Conservation (phyloP, 2,888 invertebrate species). For the Globia sparganii region DNA sequence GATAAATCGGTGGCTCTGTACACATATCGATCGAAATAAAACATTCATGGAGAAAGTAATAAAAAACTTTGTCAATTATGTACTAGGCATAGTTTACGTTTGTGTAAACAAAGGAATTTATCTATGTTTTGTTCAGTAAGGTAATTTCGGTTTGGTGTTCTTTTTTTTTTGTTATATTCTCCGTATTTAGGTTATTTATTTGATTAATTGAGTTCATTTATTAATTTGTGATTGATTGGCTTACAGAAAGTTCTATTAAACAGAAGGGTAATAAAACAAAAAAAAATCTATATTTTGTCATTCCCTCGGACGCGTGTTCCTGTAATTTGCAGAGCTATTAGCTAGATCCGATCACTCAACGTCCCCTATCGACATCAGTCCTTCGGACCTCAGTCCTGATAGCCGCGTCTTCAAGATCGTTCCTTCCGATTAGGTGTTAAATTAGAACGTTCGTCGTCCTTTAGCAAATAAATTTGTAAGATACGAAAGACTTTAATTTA, state of each 20-base stretch:
- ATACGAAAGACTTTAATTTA: not conserved
- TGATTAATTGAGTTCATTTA: conserved; percentile 35
- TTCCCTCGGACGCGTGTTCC: not conserved
- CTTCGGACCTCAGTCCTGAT: conserved; percentile 15
- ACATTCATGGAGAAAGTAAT: conserved; percentile 43
- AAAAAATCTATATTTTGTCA: not conserved
- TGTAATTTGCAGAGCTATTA: conserved; percentile 26
- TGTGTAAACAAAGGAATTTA: conserved; percentile 56
- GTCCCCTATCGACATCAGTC: conserved; percentile 29
- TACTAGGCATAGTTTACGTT: conserved; percentile 22
- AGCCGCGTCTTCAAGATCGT: conserved; percentile 31
- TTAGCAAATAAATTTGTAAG: conserved; percentile 13
- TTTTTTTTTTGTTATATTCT: conserved; percentile 12
- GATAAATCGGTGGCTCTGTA: conserved; percentile 22
- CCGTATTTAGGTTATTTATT: conserved; percentile 11
- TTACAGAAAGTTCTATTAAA: not conserved
- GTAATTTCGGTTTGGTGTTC: conserved; percentile 9
- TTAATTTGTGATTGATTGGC: conserved; percentile 32
- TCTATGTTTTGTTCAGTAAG: conserved; percentile 29
- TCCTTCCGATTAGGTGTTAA: conserved; percentile 26
- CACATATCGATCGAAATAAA: conserved; percentile 35
- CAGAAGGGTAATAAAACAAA: not conserved
- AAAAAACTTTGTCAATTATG: conserved; percentile 46
- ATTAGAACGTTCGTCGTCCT: conserved; percentile 43
- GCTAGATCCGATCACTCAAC: conserved; percentile 25